Evolutionary conservation across 2,797 vertebrate genomes (phyloP).

Genomic region (Oophaga sylvatica): DNA sequence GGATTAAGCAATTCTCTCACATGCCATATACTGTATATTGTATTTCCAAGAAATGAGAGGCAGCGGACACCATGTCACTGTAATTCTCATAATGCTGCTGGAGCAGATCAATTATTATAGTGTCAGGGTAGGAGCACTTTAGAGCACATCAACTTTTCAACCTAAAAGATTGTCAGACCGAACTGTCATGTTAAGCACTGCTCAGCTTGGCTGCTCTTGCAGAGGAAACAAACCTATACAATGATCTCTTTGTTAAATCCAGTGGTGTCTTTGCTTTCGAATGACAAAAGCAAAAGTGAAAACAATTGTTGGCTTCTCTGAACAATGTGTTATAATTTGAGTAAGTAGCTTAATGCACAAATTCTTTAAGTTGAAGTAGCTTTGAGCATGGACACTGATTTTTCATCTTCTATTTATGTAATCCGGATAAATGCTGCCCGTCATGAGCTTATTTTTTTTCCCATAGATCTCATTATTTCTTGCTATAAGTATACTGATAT

Average conservation of each 20-base stretch:
- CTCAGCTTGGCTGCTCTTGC: neutral
- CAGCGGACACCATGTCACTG: constrained; percentile 1
- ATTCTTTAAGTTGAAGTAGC: constrained; percentile 19
- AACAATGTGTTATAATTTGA: constrained; percentile 11
- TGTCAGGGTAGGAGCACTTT: constrained; percentile 11
- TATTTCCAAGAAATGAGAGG: neutral
- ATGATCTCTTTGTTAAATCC: neutral
- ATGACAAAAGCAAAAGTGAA: neutral
- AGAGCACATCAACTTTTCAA: constrained; percentile 21
- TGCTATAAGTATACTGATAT: neutral
- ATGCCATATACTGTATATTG: constrained; percentile 13
- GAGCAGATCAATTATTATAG: constrained; percentile 8
- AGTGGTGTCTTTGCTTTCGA: neutral
- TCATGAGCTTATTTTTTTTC: constrained; percentile 4
- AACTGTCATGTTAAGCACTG: constrained; percentile 3
- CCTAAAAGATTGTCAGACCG: neutral
- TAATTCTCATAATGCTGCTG: constrained; percentile 28
- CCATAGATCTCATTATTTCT: constrained; percentile 16
- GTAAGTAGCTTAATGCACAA: constrained; percentile 35
- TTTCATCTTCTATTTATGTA: constrained; percentile 33
- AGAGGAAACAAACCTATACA: neutral
- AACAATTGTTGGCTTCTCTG: neutral
- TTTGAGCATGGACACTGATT: constrained; percentile 27
- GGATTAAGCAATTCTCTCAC: neutral
- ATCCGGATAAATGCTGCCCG: constrained; percentile 31